Conservation (phyloP, 37 sponge, comb jelly and placozoan species). For the Halisarca cf. caerulea region DNA sequence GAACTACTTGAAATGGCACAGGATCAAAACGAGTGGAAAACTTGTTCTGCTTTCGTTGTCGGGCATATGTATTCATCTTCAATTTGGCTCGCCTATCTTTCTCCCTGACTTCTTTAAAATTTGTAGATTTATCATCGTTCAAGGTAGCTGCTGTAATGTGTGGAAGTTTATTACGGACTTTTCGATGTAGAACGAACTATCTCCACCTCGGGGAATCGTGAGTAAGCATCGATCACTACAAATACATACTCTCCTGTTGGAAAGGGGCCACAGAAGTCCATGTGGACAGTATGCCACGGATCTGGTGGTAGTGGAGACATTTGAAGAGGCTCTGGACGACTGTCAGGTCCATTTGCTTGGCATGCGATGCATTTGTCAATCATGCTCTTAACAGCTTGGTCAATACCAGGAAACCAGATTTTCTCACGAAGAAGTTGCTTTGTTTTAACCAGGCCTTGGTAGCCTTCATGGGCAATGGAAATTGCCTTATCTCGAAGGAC, state of each 20-base stretch:
- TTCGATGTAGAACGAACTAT: constrained; percentile 8
- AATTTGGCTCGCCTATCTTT: constrained; percentile 31
- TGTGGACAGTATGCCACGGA: constrained; percentile 51
- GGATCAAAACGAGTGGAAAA: constrained; percentile 47
- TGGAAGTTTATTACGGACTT: constrained; percentile 39
- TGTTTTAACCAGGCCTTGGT: no score
- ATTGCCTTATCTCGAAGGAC: no score
- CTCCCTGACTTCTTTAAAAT: not conserved
- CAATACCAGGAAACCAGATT: no score
- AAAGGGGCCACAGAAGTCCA: constrained; percentile 24
- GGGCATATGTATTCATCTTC: constrained; percentile 34
- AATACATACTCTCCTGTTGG: constrained; percentile 25
- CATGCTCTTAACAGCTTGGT: not conserved
- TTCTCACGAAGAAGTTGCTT: no score
- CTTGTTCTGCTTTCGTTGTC: constrained; percentile 46
- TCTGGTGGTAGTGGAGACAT: constrained; percentile 50
- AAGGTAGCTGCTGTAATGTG: not conserved
- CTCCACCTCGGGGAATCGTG: not conserved
- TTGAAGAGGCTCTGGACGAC: constrained; percentile 17
- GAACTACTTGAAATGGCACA: constrained; percentile 19
- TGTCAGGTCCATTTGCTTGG: constrained; percentile 3
- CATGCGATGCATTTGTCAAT: not conserved
- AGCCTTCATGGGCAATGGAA: no score
- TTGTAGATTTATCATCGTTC: no score
- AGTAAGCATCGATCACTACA: constrained; percentile 12